Percentiles rank a stretch among this genome's conserved stretches.
phyloP scores from a whole-genome alignment of 2,888 invertebrate genomes.

The Electrophaes corylata region DNA sequence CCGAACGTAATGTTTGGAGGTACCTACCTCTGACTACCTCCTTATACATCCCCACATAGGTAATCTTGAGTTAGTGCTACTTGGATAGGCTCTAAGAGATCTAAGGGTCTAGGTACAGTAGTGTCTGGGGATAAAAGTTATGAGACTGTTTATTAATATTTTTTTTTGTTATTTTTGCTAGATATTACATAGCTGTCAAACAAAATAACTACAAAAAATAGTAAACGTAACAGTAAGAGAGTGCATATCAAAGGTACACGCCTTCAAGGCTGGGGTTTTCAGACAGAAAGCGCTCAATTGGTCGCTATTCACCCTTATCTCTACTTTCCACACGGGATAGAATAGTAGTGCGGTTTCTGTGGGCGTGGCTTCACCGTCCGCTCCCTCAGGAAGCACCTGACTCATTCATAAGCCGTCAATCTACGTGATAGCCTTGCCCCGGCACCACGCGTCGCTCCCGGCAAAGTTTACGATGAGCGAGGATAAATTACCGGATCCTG shows the following conservation, averaged over 20 bases:
- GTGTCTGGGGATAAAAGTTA: too few species aligned
- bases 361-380: constrained; percentile 51
- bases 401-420: constrained; percentile 50
- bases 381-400: constrained; percentile 66
- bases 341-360: constrained; percentile 48
- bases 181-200: not conserved
- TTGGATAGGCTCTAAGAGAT: too few species aligned
- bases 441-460: constrained; percentile 54
- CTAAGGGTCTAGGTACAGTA: too few species aligned
- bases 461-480: constrained; percentile 28
- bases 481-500: constrained; percentile 39
- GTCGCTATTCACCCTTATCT: constrained; percentile 55
- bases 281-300: constrained; percentile 52
- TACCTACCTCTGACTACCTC: too few species aligned
- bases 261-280: constrained; percentile 48
- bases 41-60: too few species aligned
- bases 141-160: too few species aligned
- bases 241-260: constrained; percentile 10
- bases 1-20: too few species aligned
- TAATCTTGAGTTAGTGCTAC: too few species aligned
- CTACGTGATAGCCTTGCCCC: constrained; percentile 57
- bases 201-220: not conserved
- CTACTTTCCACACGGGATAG: constrained; percentile 49
- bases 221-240: not conserved
- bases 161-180: too few species aligned